Conservation (phyloP, 2,113 vertebrate genomes). For the Leucopsar rothschildi region DNA sequence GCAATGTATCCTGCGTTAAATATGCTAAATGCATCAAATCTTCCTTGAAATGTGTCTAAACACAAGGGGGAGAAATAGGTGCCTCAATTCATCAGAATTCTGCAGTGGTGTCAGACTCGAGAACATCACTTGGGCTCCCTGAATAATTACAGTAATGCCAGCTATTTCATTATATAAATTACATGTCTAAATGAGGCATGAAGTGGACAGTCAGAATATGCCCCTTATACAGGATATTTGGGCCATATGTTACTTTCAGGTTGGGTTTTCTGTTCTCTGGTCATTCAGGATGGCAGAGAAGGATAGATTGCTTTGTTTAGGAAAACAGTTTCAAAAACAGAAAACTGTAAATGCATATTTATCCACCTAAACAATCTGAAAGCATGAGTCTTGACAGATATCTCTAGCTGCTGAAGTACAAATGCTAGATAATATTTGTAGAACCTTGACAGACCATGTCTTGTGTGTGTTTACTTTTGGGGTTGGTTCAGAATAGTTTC, state of each 20-base stretch:
- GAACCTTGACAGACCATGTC: not conserved
- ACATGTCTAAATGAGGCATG: not conserved
- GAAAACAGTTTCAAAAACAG: not conserved
- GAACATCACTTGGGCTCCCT: not conserved
- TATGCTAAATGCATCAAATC: not conserved
- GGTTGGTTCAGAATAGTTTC: not conserved
- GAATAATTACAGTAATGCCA: not conserved
- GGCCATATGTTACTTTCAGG: not conserved
- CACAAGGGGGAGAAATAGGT: not conserved
- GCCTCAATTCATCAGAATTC: not conserved
- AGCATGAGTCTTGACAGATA: not conserved
- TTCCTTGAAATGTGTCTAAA: not conserved
- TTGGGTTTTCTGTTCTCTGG: not conserved
- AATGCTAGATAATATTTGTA: not conserved
- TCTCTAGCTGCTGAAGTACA: not conserved
- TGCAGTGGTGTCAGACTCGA: not conserved
- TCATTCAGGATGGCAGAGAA: not conserved
- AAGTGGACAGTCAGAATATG: not conserved
- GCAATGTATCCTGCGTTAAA: not conserved
- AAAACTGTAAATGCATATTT: not conserved
- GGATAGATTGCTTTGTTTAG: not conserved
- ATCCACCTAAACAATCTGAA: not conserved
- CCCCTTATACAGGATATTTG: not conserved
- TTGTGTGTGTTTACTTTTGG: not conserved
- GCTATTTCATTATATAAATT: not conserved